Conservation (phyloP, 1,140 invertebrate genomes). For the Heliconius eleuchia region DNA sequence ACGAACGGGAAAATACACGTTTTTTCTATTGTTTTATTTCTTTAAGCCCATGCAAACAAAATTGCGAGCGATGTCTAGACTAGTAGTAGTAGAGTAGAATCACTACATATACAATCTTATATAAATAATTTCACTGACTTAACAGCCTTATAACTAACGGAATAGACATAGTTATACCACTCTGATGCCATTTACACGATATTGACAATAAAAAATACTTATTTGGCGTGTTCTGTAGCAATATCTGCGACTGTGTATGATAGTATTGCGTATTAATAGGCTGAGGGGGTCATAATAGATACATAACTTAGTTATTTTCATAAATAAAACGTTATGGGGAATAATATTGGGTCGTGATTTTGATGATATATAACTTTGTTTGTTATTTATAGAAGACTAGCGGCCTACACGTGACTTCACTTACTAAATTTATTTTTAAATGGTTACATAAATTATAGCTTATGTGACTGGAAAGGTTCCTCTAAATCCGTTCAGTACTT, state of each 20-base stretch:
- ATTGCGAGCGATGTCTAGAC: too few relatives aligned
- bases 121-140: too few relatives aligned
- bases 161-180: background rate
- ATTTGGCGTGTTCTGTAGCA: background rate
- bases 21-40: background rate
- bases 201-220: slow-evolving; percentile 2
- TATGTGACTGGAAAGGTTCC: too few relatives aligned
- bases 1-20: too few relatives aligned
- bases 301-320: background rate
- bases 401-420: too few relatives aligned
- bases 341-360: background rate
- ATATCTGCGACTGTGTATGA: slow-evolving; percentile 7
- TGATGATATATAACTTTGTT: background rate
- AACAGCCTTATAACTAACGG: background rate
- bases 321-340: background rate
- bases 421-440: too few relatives aligned
- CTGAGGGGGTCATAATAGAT: background rate
- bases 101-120: too few relatives aligned
- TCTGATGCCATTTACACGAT: background rate
- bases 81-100: too few relatives aligned
- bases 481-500: too few relatives aligned
- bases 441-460: too few relatives aligned
- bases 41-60: background rate
- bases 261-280: slow-evolving; percentile 2
- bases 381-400: background rate